phyloP scores from a whole-genome alignment of 2,797 vertebrate species.

The Pelodytes ibericus region DNA sequence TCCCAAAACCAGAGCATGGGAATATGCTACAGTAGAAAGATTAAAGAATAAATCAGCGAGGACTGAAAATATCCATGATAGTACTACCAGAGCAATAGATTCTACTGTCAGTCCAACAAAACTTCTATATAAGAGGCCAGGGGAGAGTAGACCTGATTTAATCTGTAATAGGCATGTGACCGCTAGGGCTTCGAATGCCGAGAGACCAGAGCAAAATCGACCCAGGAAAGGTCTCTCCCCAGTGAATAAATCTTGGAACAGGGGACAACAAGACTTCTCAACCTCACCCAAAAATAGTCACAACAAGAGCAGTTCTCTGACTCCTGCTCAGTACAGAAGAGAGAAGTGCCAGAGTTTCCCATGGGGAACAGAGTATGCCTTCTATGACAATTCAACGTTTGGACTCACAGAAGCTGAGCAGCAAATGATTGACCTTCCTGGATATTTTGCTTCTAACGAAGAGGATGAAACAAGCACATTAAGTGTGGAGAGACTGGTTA shows the following conservation, averaged over 20 bases:
- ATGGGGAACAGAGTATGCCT: conserved; percentile 77
- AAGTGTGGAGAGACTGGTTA: conserved; percentile 76
- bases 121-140: conserved; percentile 63
- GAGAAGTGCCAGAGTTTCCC: conserved; percentile 86
- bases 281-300: conserved; percentile 61
- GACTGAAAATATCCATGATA: conserved; percentile 60
- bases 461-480: conserved; percentile 76
- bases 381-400: conserved; percentile 80
- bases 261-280: conserved; percentile 70
- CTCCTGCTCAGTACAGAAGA: conserved; percentile 73
- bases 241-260: conserved; percentile 80
- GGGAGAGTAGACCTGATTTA: conserved; percentile 62
- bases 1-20: conserved; percentile 76
- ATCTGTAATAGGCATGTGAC: conserved; percentile 59
- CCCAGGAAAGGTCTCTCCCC: conserved; percentile 84
- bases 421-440: conserved; percentile 86
- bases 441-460: conserved; percentile 77
- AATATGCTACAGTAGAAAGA: conserved; percentile 73
- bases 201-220: conserved; percentile 79
- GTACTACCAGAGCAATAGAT: conserved; percentile 60
- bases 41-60: conserved; percentile 66
- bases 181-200: conserved; percentile 63
- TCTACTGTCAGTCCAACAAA: conserved; percentile 58
- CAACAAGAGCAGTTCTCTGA: conserved; percentile 79
- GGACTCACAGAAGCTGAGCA: conserved; percentile 87